Base-by-base conservation (phyloP, 2,888 invertebrate species). In the Coenonympha glycerion region DNA sequence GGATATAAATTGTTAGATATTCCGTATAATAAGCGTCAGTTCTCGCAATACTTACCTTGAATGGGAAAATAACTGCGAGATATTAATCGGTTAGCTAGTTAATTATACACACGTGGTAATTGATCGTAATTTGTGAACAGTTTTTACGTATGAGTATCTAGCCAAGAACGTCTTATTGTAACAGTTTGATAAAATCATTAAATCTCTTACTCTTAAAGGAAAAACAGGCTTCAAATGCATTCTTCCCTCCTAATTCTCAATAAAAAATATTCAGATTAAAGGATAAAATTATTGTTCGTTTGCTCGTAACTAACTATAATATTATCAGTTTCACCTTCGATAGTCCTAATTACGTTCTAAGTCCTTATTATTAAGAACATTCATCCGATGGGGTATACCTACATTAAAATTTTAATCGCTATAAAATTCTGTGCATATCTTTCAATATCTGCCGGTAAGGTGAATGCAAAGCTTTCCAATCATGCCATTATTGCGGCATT, bases 391-490 rank as follows among this genome's bases (percentile, higher is more conserved):
- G 37, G 37, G 13, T 22, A 18, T 5, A n/a, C n/a, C n/a, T n/a
- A 11, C 5, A 9, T n/a, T 9, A 30, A n/a, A n/a, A n/a, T n/a
- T 24, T 15, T 19, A 30, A 18, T 3, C 4, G 9, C 15, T 39
- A 15, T 24, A 19, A 30, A 21, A 33, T 44, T 21, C 22, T 5
- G 16, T 6, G 9, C 45, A 34, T 45, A 18, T 11, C 34, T 6
- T 34, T 34, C 34, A 45, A 26, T 45, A 45, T 22, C 33, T 18
- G 45, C 34, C n/a, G 34, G 18, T 18, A 6, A 34, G 34, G 45
- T 22, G 22, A 45, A 45, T 34, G 33, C 34, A 34, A 22, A 45
- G 34, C 22, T 45, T 45, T 45, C 34, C 16, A 34, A 45, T 34
- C 24, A 24, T 1, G 34, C 24, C 24, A 34, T 34, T 45, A 34